These are phyloP conservation scores for Leptonema lineaticorne DNA, from an alignment of 1,140 invertebrate species.

Conservation along the genomic window DNA sequence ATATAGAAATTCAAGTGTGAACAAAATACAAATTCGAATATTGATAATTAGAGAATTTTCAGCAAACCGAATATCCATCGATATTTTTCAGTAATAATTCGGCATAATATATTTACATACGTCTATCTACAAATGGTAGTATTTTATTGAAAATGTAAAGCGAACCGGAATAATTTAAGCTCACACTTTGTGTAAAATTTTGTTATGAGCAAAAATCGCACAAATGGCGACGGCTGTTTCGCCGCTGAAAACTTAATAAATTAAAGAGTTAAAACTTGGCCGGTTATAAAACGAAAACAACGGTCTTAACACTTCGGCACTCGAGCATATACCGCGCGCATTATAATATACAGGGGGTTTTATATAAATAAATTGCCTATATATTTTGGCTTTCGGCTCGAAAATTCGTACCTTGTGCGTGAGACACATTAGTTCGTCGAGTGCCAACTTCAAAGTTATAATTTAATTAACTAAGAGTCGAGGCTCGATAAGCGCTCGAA, in stretches of 20 bases:
- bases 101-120: not conserved
- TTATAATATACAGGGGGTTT: too few species aligned
- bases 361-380: too few species aligned
- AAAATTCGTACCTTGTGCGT: constrained; percentile 14
- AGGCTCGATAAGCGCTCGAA: constrained; percentile 14
- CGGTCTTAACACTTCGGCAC: not conserved
- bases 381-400: not conserved
- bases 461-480: constrained; percentile 9
- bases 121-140: not conserved
- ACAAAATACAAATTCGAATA: too few species aligned
- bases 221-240: not conserved
- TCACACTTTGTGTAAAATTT: too few species aligned
- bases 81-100: too few species aligned
- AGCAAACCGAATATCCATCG: too few species aligned
- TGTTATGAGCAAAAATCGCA: too few species aligned
- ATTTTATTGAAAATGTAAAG: too few species aligned
- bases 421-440: constrained; percentile 13
- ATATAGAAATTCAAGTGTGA: too few species aligned
- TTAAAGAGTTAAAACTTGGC: constrained; percentile 14
- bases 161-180: too few species aligned
- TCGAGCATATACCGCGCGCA: too few species aligned
- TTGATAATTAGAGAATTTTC: too few species aligned
- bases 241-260: not conserved
- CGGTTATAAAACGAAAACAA: constrained; percentile 8
- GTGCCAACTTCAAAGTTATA: constrained; percentile 15